Percentiles rank a stretch among this genome's conserved stretches.
Conservation (phyloP, 2,797 vertebrate species). For the Oreochromis mossambicus region DNA sequence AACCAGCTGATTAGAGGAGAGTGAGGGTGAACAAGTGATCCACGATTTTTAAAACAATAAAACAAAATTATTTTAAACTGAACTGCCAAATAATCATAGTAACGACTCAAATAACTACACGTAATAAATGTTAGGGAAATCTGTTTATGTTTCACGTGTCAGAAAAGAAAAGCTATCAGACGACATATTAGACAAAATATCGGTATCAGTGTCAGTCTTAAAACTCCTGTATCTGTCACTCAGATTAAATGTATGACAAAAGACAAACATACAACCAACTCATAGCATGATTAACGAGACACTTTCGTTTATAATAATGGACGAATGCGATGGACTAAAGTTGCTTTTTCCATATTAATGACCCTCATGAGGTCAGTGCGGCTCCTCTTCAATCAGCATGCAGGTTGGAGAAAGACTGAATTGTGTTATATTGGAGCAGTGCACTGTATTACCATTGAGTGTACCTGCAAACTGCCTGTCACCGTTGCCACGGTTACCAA, state of each 20-base stretch:
- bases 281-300: background rate
- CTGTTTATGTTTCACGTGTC: background rate
- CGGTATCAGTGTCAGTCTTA: background rate
- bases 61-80: background rate
- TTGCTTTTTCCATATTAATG: background rate
- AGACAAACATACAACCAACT: background rate
- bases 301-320: background rate
- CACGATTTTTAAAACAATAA: background rate
- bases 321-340: background rate
- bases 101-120: background rate
- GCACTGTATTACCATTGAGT: conserved; percentile 76
- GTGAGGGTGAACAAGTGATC: accelerated
- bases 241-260: background rate
- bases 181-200: background rate
- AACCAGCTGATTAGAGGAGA: background rate
- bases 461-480: conserved; percentile 99
- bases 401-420: conserved; percentile 41
- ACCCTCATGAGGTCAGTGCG: background rate
- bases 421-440: conserved; percentile 8
- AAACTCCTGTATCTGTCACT: background rate
- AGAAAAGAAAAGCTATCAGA: background rate
- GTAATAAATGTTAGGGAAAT: background rate
- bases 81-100: background rate
- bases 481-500: conserved; percentile 94
- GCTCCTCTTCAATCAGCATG: conserved; percentile 61